Percentiles rank a stretch among this genome's conserved stretches.
phyloP scores from a whole-genome alignment of 1,140 invertebrate species.

The Ctenoplectra terminalis region DNA sequence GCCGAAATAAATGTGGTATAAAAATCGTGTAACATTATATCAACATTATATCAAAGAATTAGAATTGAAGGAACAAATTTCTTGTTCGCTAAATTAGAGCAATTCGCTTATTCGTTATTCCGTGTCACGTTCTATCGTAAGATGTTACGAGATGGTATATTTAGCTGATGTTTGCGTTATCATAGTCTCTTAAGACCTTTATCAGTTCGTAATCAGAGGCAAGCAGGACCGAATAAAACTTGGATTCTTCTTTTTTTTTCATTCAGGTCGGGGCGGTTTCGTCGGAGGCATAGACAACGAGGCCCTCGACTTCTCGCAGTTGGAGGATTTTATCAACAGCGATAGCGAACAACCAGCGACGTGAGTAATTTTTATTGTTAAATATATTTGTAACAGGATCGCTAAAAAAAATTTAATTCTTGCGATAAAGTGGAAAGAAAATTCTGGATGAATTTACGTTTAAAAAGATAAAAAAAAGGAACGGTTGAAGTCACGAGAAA shows the following conservation, averaged over 20 bases:
- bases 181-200: not conserved
- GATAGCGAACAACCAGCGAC: constrained; percentile 84
- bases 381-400: not conserved
- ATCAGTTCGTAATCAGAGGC: not conserved
- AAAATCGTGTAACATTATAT: too few relatives aligned
- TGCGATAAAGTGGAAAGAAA: too few relatives aligned
- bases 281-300: constrained; percentile 92
- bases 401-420: too few relatives aligned
- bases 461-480: not conserved
- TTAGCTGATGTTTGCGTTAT: not conserved
- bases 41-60: too few relatives aligned
- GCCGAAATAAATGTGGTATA: too few relatives aligned
- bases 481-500: not conserved
- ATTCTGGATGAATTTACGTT: too few relatives aligned
- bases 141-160: not conserved
- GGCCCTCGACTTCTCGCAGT: constrained; percentile 89
- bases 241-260: constrained; percentile 23
- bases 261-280: constrained; percentile 86
- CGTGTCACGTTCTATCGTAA: too few relatives aligned
- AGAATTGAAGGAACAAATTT: too few relatives aligned
- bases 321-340: constrained; percentile 91
- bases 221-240: not conserved
- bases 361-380: constrained; percentile 68
- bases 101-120: too few relatives aligned
- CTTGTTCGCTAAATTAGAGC: too few relatives aligned